Conservation (phyloP, 2,888 invertebrate species). For the Himalopsyche japonica region DNA sequence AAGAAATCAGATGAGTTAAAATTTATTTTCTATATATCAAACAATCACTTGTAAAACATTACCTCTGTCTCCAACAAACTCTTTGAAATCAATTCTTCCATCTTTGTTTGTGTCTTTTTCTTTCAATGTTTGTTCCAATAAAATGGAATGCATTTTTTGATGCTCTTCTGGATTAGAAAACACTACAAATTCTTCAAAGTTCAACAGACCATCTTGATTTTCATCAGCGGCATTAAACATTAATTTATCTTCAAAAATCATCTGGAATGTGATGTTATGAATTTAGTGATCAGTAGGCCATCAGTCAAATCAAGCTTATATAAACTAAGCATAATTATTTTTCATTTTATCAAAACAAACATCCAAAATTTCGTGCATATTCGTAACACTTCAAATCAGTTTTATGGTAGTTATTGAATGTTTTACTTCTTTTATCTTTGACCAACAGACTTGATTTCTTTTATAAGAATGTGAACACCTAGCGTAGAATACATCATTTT, state of each 20-base stretch:
- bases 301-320: no score
- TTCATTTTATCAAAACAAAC: no score
- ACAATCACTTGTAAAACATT: background rate
- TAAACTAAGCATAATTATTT: no score
- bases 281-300: background rate
- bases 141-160: conserved; percentile 78
- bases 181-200: conserved; percentile 77
- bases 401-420: no score
- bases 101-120: conserved; percentile 88
- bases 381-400: no score
- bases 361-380: no score
- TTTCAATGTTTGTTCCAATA: conserved; percentile 78
- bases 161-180: conserved; percentile 96
- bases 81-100: conserved; percentile 82
- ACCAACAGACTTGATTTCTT: no score
- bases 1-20: no score
- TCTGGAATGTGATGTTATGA: conserved; percentile 47
- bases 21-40: background rate
- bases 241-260: conserved; percentile 78
- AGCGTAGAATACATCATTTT: no score
- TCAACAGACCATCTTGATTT: conserved; percentile 77
- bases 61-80: conserved; percentile 77
- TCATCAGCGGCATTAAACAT: conserved; percentile 87
- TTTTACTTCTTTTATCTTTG: no score
- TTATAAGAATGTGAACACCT: no score